Conservation (phyloP, 2,888 invertebrate species). For the Drosophila recens region DNA sequence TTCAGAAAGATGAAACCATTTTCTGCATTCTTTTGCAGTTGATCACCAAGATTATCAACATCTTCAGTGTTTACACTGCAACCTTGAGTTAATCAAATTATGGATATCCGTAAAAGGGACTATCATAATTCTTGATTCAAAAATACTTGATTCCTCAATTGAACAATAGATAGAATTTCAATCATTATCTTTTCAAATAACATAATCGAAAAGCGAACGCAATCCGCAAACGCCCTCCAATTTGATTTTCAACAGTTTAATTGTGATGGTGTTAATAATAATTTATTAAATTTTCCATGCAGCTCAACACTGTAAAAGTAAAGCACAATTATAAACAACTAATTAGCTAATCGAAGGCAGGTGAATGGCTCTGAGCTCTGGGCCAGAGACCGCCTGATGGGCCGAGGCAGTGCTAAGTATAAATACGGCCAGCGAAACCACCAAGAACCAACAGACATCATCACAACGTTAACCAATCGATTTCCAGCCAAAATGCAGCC, state of each 20-base stretch:
- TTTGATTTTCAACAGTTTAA: constrained; percentile 41
- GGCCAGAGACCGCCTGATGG: constrained; percentile 46
- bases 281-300: constrained; percentile 48
- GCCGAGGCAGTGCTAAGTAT: constrained; percentile 39
- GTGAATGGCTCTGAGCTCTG: constrained; percentile 19
- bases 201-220: constrained; percentile 1
- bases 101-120: not conserved
- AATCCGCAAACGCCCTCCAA: constrained; percentile 40
- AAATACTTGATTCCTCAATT: not conserved
- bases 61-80: not conserved
- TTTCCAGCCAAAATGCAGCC: constrained; percentile 54
- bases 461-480: constrained; percentile 34
- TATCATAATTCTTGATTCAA: not conserved
- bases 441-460: constrained; percentile 63
- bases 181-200: constrained; percentile 13
- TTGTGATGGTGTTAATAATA: constrained; percentile 28
- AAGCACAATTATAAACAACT: constrained; percentile 51
- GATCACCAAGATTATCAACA: not conserved
- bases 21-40: too few relatives aligned
- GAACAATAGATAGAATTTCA: constrained; percentile 2
- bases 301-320: constrained; percentile 48
- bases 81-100: not conserved
- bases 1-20: too few relatives aligned
- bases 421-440: constrained; percentile 43
- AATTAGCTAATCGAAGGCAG: constrained; percentile 66